Conservation (phyloP, 2,113 vertebrate species). For the Coregonus clupeaformis region DNA sequence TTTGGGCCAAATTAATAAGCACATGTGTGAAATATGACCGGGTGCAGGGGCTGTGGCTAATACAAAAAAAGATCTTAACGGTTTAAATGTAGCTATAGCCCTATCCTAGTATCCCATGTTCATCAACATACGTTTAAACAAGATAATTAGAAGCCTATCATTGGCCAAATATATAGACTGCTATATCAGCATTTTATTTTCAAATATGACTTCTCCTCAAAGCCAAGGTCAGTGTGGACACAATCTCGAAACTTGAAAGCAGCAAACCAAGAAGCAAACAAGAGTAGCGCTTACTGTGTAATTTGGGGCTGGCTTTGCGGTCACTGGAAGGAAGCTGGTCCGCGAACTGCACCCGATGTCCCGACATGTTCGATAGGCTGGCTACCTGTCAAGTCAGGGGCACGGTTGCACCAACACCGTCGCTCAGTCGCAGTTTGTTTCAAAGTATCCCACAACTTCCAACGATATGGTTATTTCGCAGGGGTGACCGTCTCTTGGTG, state of each 20-base stretch:
- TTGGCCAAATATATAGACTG: too few relatives aligned
- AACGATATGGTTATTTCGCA: background rate
- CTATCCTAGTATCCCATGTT: too few relatives aligned
- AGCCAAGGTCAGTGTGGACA: conserved; percentile 37
- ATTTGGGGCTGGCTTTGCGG: conserved; percentile 65
- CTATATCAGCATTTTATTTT: background rate
- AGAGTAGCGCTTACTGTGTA: conserved; percentile 68
- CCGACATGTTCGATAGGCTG: conserved; percentile 64
- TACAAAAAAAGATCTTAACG: too few relatives aligned
- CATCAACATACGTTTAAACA: too few relatives aligned
- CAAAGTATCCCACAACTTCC: conserved; percentile 61
- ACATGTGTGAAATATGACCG: too few relatives aligned
- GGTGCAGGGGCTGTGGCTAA: too few relatives aligned
- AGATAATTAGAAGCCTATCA: too few relatives aligned
- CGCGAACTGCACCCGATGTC: conserved; percentile 79
- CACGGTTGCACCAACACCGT: conserved; percentile 6
- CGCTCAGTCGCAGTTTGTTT: conserved; percentile 7
- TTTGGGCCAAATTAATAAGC: too few relatives aligned
- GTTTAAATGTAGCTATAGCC: too few relatives aligned
- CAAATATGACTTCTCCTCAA: background rate
- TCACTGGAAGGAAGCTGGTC: conserved; percentile 67
- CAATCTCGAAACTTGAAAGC: background rate
- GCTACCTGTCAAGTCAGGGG: conserved; percentile 26
- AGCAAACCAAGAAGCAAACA: background rate
- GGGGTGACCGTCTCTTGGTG: conserved; percentile 5